Evolutionary conservation across 1,140 invertebrate species (phyloP), one percentile per base, ranked within the genome.

Genomic region (Belonocnema kinseyi): DNA sequence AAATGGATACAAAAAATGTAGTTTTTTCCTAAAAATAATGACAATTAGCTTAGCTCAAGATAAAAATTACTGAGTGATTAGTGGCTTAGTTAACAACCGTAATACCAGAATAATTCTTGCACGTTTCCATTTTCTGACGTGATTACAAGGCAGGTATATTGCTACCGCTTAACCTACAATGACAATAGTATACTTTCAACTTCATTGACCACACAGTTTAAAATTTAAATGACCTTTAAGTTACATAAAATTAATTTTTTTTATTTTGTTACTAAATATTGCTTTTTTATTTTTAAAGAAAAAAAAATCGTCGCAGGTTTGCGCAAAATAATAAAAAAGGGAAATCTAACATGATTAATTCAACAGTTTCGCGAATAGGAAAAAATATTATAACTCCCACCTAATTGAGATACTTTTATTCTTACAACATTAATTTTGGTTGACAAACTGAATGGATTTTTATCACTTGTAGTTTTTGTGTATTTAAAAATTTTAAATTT

Each of bases 91-190:
- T 66, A 66, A 66, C 13, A 66, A 66, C 61, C 6, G 26, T 66
- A 33, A 33, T 6, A 33, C 26, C 61, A 66, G 21, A 66, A 66
- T 66, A 66, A 33, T 66, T 66, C 14, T 66, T 66, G 61, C 61
- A 66, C 61, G 61, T 66, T 66, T 66, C 26, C 61, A 66, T 66
- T 66, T 40, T 66, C 26, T 66, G n/a, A 66, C 26, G 33, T 66
- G 61, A 66, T 66, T 46, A 40, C 61, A 66, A 66, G 61, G 61
- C 61, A 66, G 26, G 26, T 66, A 66, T 66, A 66, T 66, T 66
- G 33, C 33, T 40, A 66, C 46, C 61, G 26, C 16, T 66, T 66
- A 66, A 33, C 13, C 61, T 66, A 66, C 61, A 33, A 46, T 66
- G 10, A 6, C 33, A 66, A 66, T 40, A 40, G 26, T 16, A n/a